These are phyloP conservation scores for Geococcyx californianus DNA, from an alignment of 2,113 vertebrate genomes.

Conservation along the genomic window DNA sequence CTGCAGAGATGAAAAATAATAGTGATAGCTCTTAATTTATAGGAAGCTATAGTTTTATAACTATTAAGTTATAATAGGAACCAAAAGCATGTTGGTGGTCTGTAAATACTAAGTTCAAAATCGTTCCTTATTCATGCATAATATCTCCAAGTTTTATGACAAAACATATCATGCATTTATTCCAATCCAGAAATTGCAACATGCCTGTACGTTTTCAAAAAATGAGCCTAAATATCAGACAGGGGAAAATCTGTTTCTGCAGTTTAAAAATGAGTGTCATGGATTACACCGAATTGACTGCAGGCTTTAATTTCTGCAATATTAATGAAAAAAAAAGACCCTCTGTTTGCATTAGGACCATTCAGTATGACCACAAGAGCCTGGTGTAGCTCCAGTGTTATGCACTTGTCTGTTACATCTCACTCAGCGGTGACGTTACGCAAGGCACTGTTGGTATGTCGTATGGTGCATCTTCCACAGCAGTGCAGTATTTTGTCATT, in stretches of 20 bases:
- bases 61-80: background rate
- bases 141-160: background rate
- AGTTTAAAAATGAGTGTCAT: background rate
- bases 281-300: background rate
- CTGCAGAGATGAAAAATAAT: background rate
- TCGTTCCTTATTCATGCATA: background rate
- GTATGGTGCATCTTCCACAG: background rate
- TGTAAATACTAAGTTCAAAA: background rate
- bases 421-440: background rate
- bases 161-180: background rate
- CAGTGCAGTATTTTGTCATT: background rate
- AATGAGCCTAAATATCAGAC: background rate
- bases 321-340: background rate
- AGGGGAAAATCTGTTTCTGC: background rate
- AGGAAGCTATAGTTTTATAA: background rate
- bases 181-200: background rate
- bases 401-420: background rate
- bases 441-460: background rate
- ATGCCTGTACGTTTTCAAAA: background rate
- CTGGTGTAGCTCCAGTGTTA: background rate
- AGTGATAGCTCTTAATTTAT: background rate
- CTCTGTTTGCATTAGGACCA: accelerated
- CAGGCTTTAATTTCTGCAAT: background rate
- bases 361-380: background rate
- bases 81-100: background rate